phyloP scores from a whole-genome alignment of 2,113 vertebrate species.

The Platanista minor region DNA sequence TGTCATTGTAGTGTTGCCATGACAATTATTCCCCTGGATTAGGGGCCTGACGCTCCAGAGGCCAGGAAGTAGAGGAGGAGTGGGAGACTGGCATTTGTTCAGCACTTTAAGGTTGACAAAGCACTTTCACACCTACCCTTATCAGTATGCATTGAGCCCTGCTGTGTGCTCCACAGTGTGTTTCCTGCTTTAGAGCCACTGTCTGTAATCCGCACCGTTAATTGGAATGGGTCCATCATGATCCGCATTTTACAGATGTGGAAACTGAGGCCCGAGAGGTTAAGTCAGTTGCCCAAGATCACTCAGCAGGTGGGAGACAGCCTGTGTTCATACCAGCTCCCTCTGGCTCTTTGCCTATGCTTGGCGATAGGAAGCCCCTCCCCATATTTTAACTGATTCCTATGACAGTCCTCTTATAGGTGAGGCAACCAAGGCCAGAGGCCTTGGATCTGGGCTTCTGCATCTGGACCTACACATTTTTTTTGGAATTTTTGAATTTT shows the following conservation, averaged over 20 bases:
- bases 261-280: neutral
- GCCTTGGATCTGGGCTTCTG: neutral
- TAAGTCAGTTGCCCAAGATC: neutral
- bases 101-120: neutral
- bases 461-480: neutral
- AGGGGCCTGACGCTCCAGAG: conserved; percentile 41
- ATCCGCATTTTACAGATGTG: neutral
- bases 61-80: conserved; percentile 32
- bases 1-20: conserved; percentile 43
- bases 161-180: fast-evolving
- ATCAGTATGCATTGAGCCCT: neutral
- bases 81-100: neutral
- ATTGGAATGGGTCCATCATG: neutral
- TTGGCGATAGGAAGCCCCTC: neutral
- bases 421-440: neutral
- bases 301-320: neutral
- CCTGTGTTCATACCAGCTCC: neutral
- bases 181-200: neutral
- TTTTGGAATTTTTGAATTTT: no score
- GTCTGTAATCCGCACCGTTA: neutral
- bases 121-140: neutral
- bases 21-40: conserved; percentile 25
- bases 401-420: neutral
- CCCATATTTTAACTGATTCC: neutral
- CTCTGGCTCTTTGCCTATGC: neutral